Evolutionary conservation across 2,888 invertebrate genomes (phyloP), one percentile per base, ranked within the genome.

Genomic region (Drosophila imparisetae): DNA sequence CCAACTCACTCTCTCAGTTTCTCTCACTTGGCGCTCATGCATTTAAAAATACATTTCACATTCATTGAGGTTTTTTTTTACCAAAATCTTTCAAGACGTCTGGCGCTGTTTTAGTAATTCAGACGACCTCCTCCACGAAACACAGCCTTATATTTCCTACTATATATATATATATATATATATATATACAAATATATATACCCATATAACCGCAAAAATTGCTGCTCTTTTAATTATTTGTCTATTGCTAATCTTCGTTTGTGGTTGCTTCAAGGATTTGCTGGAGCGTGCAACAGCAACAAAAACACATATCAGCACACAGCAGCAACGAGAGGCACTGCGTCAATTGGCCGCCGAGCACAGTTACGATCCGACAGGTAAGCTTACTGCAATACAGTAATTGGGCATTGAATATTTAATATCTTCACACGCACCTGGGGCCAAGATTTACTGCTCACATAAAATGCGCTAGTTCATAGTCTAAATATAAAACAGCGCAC

Each of bases 251-350:
- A 80, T 75, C 67, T 70, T 86, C 36, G 60, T 72, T 69, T 83
- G 77, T 73, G 84, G 73, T 70, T 79, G 74, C 74, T 76, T 82
- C 13, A 92, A 92, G 92, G 92, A 92, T 77, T 85, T 92, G 70
- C 80, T 92, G 59, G 85, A 86, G 32, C 82, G 82, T 30, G 80
- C 83, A 55, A 71, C 69, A 57, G 34, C 55, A 60, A 45, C 74
- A 21, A 68, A 75, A 45, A 24, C 78, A 60, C 53, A 58, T 38
- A 59, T 83, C 49, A 78, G 66, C 60, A 71, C 62, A 66, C 78
- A 76, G n/a, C 70, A 78, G 58, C 82, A 80, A 48, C 81, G 80
- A 1, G 81, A 83, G 66, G 60, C 71, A 50, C 72, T 80, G 57
- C 88, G 75, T 71, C 81, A 81, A 72, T 61, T 86, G 72, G 70